Evolutionary conservation across 2,888 invertebrate genomes (phyloP).

Genomic region (Brenthis hecate): DNA sequence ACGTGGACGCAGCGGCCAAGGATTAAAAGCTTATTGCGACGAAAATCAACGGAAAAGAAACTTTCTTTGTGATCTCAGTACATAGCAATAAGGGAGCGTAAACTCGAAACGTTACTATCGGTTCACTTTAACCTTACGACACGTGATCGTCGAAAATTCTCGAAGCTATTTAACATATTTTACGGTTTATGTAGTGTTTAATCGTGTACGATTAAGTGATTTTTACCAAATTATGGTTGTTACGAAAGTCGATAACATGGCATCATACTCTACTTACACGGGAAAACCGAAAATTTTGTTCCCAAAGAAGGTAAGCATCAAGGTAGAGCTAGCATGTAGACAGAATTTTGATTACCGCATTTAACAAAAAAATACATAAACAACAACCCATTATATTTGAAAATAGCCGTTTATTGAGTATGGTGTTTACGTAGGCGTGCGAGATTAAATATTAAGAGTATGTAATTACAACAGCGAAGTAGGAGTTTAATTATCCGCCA

Average conservation of each 20-base stretch:
- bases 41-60: slow-evolving; percentile 67
- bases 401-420: slow-evolving; percentile 28
- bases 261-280: slow-evolving; percentile 77
- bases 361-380: slow-evolving; percentile 26
- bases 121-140: slow-evolving; percentile 48
- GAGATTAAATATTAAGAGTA: slow-evolving; percentile 29
- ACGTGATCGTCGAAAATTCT: slow-evolving; percentile 75
- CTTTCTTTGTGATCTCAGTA: slow-evolving; percentile 61
- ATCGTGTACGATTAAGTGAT: slow-evolving; percentile 60
- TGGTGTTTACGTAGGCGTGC: slow-evolving; percentile 37
- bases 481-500: slow-evolving; percentile 33
- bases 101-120: slow-evolving; percentile 61
- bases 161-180: slow-evolving; percentile 60
- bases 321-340: slow-evolving; percentile 24
- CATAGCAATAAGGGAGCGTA: slow-evolving; percentile 52
- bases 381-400: slow-evolving; percentile 27
- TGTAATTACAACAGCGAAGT: slow-evolving; percentile 33
- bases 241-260: slow-evolving; percentile 78
- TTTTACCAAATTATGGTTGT: slow-evolving; percentile 77
- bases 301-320: slow-evolving; percentile 75
- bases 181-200: slow-evolving; percentile 62
- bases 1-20: slow-evolving; percentile 74
- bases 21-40: slow-evolving; percentile 75
- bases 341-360: slow-evolving; percentile 33
- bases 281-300: slow-evolving; percentile 80